Evolutionary conservation across 2,888 invertebrate species (phyloP).

Genomic region (Spicauda simplicius): DNA sequence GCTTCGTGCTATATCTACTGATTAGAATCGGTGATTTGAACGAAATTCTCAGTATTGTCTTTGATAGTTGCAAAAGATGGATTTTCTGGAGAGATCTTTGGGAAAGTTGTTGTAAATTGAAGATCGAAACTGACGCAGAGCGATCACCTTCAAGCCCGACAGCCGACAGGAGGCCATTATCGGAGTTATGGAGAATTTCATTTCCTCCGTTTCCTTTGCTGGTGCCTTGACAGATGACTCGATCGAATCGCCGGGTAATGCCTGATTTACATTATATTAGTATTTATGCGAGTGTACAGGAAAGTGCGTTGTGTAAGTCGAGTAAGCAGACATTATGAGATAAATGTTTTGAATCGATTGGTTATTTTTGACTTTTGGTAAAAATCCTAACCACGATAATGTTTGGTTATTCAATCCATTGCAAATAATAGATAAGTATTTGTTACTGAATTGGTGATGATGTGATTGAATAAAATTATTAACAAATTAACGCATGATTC

Average conservation of each 20-base stretch:
- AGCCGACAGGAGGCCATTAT: conserved; percentile 32
- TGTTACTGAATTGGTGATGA: too few species aligned
- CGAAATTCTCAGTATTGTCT: conserved; percentile 26
- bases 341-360: too few species aligned
- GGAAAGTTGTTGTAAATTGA: conserved; percentile 36
- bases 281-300: background rate
- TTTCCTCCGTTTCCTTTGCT: conserved; percentile 27
- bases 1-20: background rate
- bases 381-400: background rate
- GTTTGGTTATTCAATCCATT: too few species aligned
- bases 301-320: background rate
- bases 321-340: too few species aligned
- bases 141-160: conserved; percentile 27
- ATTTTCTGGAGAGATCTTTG: conserved; percentile 30
- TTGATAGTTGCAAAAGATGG: conserved; percentile 22
- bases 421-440: too few species aligned
- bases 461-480: too few species aligned
- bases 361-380: background rate
- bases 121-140: conserved; percentile 34
- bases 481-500: too few species aligned
- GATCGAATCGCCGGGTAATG: conserved; percentile 18
- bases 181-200: conserved; percentile 33
- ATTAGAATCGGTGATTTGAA: conserved; percentile 11
- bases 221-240: conserved; percentile 28
- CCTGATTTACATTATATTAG: background rate